A percentile compares a stretch with the other conserved stretches of the same genome.
These are phyloP conservation scores for Lophochroa leadbeateri DNA, from an alignment of 2,113 vertebrate genomes.

Conservation along the genomic window DNA sequence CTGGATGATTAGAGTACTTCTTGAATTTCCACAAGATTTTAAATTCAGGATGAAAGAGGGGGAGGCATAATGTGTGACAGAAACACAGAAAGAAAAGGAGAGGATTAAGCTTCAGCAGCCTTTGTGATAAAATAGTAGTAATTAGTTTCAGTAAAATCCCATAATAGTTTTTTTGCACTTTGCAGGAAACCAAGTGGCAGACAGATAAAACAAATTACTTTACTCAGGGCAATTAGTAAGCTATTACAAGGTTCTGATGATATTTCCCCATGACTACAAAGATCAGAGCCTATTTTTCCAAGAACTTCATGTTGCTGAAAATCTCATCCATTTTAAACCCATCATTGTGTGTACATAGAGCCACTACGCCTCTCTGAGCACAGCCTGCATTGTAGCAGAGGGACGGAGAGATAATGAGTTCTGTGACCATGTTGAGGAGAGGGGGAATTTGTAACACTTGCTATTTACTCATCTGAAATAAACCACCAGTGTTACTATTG, in stretches of 20 bases:
- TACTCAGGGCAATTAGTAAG: conserved; percentile 72
- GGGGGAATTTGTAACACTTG: neutral
- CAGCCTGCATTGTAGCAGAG: neutral
- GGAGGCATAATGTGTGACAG: neutral
- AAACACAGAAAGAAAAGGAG: conserved; percentile 30
- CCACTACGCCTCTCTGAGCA: neutral
- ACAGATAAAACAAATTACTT: conserved; percentile 80
- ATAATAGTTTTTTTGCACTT: conserved; percentile 66
- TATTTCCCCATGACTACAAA: conserved; percentile 57
- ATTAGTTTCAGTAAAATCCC: conserved; percentile 78
- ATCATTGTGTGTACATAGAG: neutral
- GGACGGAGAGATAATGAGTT: neutral
- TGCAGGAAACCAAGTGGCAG: conserved; percentile 73
- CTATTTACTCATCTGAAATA: neutral
- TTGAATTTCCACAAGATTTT: conserved; percentile 64
- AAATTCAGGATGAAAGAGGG: conserved; percentile 64
- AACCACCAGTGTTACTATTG: neutral
- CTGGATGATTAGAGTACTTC: conserved; percentile 66
- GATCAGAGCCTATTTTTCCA: conserved; percentile 65
- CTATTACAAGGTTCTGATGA: conserved; percentile 69
- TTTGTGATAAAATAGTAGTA: conserved; percentile 76
- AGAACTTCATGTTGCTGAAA: conserved; percentile 61
- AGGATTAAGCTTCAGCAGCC: conserved; percentile 67
- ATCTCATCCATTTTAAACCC: conserved; percentile 20
- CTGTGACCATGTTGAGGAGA: neutral